Conservation (phyloP, 1,140 invertebrate genomes). For the Yoshiicerus persimilis region DNA sequence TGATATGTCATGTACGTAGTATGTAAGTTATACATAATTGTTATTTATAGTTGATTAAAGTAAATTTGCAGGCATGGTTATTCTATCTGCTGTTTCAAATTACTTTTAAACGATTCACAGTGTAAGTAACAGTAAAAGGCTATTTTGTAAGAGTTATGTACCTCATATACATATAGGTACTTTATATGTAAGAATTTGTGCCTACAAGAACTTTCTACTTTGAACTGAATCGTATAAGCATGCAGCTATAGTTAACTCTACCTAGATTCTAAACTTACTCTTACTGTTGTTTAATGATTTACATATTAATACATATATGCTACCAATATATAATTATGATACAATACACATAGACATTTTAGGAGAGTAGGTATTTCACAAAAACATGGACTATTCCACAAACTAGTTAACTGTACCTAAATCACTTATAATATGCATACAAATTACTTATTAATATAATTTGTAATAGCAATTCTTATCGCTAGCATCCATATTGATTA, state of each 20-base stretch:
- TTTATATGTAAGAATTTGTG: background rate
- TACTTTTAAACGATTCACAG: background rate
- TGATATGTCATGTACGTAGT: background rate
- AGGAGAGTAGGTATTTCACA: background rate
- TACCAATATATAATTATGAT: background rate
- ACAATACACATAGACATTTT: background rate
- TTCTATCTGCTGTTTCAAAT: background rate
- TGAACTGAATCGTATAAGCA: background rate
- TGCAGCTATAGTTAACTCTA: background rate
- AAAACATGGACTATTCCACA: background rate
- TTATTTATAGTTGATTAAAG: background rate
- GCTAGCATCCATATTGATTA: too few relatives aligned
- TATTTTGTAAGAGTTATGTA: background rate
- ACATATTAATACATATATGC: background rate
- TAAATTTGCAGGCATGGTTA: background rate
- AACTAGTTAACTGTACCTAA: background rate
- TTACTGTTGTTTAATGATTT: background rate
- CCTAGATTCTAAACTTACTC: background rate
- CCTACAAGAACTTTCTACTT: background rate
- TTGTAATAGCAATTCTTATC: background rate
- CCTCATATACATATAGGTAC: background rate
- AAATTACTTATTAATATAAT: background rate
- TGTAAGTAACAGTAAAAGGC: background rate
- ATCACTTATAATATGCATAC: background rate
- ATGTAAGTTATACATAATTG: background rate